Base-by-base conservation (phyloP, 2,888 invertebrate species). In the Drosophila aldrichi region DNA sequence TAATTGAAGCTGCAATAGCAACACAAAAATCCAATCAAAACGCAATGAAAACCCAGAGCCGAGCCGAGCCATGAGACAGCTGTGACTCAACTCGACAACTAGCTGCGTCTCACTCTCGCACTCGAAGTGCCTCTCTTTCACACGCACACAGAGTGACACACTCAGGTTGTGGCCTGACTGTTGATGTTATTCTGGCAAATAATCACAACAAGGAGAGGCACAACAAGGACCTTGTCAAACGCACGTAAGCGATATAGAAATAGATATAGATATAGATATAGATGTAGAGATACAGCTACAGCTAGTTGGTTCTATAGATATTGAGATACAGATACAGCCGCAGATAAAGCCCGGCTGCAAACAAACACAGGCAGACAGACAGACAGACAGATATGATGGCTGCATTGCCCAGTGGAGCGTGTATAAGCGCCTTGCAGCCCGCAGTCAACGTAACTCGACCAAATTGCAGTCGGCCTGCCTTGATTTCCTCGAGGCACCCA, bases 21-120 rank as follows among this genome's bases (percentile, higher is more conserved):
- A 75, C 73, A 79, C 81, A 89, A 89, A 87, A 85, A 89, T 77
- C 85, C 74, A 86, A 89, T 86, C 89, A 89, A 88, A 89, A 84
- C 80, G 85, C 77, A 82, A 86, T 89, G 85, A 84, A 84, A 89
- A 74, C 63, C 70, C 59, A 63, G 61, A 56, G 49, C 57, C 38
- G 61, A 56, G 49, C 57, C 38, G 51, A 72, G 68, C 46, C 49
- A 48, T 55, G 65, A 51, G 54, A 54, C 70, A 79, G 75, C 70
- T 77, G 74, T 59, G 59, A 16, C 64, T 76, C 68, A 46, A 51
- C 64, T 46, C 54, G 43, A 67, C 58, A 62, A 32, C 48, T 49
- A 18, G 18, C 48, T 49, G 48, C 18, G 48, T 6, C 65, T 51
- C 56, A 14, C 29, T 51, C 38, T 36, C 12, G 40, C 20, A 20